Evolutionary conservation across 2,797 vertebrate genomes (phyloP), one percentile per base, ranked within the genome.

Genomic region (Acipenser transmontanus): DNA sequence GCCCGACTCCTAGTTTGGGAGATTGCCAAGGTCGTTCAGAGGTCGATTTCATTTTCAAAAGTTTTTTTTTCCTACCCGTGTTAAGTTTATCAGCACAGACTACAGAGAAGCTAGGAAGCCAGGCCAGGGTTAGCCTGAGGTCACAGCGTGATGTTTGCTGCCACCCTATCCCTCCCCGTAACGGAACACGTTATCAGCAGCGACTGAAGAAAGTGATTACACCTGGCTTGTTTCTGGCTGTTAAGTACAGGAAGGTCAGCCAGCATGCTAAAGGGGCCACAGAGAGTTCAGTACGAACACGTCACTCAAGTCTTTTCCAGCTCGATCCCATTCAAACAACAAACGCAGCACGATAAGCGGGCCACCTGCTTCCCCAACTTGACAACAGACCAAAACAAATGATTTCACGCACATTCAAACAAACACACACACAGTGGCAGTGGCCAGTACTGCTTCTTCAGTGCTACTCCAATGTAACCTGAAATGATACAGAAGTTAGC

Each of bases 211-310:
- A 87, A 86, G 87, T 85, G 86, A 87, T 86, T 86, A 85, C 81
- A 90, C 85, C 87, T 89, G 88, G 84, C 73, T 73, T 78, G 77
- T 80, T 82, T 84, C 81, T 88, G 87, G 85, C 87, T 84, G 83
- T 81, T 85, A 86, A 86, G 77, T 78, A 54, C 71, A 72, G 77
- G 75, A 76, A 85, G 88, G 86, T 91, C 85, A 89, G 79, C 81
- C 80, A 67, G 82, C 76, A 79, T 87, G 83, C 81, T 77, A 82
- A 17, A 75, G 77, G 81, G 85, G 87, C 82, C 87, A 87, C 78
- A 72, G 69, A 78, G 80, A 89, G 87, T 86, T 88, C 87, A 89
- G 75, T 77, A 81, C 76, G 64, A 77, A 82, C 82, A 84, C 77
- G 77, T 81, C 78, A 84, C 80, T 77, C 73, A 62, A 34, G 34